These are phyloP conservation scores for Sturmia bella DNA, from an alignment of 2,888 invertebrate species.

Conservation along the genomic window DNA sequence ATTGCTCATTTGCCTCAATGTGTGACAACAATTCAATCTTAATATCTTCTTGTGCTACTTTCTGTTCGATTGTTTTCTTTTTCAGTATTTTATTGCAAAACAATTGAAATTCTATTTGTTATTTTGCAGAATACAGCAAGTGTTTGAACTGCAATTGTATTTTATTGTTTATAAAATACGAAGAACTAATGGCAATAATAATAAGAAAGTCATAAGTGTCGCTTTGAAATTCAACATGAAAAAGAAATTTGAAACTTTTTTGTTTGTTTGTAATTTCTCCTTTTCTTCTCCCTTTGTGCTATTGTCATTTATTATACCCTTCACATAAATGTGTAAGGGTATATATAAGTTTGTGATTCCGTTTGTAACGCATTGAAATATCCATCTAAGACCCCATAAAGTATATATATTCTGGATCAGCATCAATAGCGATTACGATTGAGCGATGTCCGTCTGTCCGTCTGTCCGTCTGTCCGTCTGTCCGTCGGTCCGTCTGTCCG, in stretches of 20 bases:
- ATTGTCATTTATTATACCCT: slow-evolving; percentile 21
- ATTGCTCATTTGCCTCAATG: slow-evolving; percentile 54
- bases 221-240: slow-evolving; percentile 48
- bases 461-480: too few species aligned
- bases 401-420: too few species aligned
- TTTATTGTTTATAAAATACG: slow-evolving; percentile 54
- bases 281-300: background rate
- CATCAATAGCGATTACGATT: too few species aligned
- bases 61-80: background rate
- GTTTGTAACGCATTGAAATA: too few species aligned
- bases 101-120: slow-evolving; percentile 57
- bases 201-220: slow-evolving; percentile 35
- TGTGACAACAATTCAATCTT: slow-evolving; percentile 52
- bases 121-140: slow-evolving; percentile 37
- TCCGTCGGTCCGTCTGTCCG: too few species aligned
- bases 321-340: too few species aligned
- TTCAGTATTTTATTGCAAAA: slow-evolving; percentile 38
- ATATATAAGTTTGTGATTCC: too few species aligned
- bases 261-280: slow-evolving; percentile 30
- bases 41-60: slow-evolving; percentile 26
- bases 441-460: too few species aligned
- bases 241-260: slow-evolving; percentile 50
- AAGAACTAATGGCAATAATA: slow-evolving; percentile 18
- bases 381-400: too few species aligned
- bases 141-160: slow-evolving; percentile 58